Conservation (phyloP, 2,113 vertebrate species). For the Muntiacus muntjak region DNA sequence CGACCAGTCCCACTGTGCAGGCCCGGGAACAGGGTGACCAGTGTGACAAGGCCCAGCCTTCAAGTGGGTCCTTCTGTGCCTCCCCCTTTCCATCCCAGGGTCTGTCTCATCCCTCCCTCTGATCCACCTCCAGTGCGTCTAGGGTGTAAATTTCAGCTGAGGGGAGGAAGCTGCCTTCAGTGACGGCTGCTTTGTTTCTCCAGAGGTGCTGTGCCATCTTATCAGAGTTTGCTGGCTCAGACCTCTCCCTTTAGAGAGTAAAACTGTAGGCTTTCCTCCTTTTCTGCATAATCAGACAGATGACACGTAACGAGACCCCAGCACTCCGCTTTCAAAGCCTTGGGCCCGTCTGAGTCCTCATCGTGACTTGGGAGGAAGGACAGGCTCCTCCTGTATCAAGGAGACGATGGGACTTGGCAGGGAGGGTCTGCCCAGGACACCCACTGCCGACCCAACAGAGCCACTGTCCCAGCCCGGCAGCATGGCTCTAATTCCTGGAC, state of each 20-base stretch:
- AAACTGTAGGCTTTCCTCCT: accelerated
- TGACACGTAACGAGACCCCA: accelerated
- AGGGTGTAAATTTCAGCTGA: too few relatives aligned
- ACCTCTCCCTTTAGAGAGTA: accelerated
- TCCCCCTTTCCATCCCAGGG: neutral
- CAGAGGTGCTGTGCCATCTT: accelerated
- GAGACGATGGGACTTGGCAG: neutral
- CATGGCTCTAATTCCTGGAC: neutral
- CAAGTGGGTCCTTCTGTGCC: neutral
- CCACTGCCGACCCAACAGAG: neutral
- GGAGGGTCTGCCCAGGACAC: neutral
- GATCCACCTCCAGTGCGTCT: accelerated
- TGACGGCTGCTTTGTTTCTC: neutral
- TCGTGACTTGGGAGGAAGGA: neutral
- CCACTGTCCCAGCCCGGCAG: neutral
- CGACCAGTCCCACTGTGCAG: neutral
- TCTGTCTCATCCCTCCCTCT: too few relatives aligned
- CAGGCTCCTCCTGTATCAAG: neutral
- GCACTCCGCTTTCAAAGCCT: accelerated
- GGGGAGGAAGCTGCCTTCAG: neutral
- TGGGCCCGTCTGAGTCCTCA: accelerated
- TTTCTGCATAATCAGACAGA: accelerated
- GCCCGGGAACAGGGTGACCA: neutral
- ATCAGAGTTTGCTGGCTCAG: accelerated
- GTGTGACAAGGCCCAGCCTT: neutral